Evolutionary conservation across 2,888 invertebrate genomes (phyloP).

Genomic region (Hirtodrosophila duncani): DNA sequence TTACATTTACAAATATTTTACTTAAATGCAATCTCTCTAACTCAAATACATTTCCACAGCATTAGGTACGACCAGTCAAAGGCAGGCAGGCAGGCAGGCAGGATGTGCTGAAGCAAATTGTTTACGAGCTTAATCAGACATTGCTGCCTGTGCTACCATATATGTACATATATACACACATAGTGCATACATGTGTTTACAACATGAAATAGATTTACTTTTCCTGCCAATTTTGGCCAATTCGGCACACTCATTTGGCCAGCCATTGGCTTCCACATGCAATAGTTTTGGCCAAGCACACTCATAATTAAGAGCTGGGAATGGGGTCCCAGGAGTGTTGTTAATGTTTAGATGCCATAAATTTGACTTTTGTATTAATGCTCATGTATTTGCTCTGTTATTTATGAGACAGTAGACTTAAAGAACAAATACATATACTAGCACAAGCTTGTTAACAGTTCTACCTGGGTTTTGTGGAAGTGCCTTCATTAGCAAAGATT

Average conservation of each 20-base stretch:
- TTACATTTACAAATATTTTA: no score
- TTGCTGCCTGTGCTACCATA: background rate
- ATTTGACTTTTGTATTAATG: conserved; percentile 26
- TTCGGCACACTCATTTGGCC: conserved; percentile 46
- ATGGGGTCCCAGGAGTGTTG: conserved; percentile 42
- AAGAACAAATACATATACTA: background rate
- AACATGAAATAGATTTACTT: conserved; percentile 52
- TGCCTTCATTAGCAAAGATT: no score
- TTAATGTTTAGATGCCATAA: conserved; percentile 42
- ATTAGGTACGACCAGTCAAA: no score
- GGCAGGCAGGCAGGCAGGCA: background rate
- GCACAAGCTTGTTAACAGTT: background rate
- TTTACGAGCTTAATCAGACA: no score
- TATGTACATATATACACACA: background rate
- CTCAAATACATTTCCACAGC: conserved; percentile 5
- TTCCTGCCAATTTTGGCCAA: conserved; percentile 44
- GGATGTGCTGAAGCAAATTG: conserved; percentile 15
- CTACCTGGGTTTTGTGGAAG: no score
- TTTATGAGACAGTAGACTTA: conserved; percentile 29
- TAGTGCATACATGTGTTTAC: conserved; percentile 18
- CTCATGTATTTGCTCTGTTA: conserved; percentile 13
- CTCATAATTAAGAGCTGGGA: conserved; percentile 52
- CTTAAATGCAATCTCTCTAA: no score
- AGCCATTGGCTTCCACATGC: conserved; percentile 27
- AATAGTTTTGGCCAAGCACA: conserved; percentile 39